Evolutionary conservation across 2,113 vertebrate genomes (phyloP).

Genomic region (Geococcyx californianus): DNA sequence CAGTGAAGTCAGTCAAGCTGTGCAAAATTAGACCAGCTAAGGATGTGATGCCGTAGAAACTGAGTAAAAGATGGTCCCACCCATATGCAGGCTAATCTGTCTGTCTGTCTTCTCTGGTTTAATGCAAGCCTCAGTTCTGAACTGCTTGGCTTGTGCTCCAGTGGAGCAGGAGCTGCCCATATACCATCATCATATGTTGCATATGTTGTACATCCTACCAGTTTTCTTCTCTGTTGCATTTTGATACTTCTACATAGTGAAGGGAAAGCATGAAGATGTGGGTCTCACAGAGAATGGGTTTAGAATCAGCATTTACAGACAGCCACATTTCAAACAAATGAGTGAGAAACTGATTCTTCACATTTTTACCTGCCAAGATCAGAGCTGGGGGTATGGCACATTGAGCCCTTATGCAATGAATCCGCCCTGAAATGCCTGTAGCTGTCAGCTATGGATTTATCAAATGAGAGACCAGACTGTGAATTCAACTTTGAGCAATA

Average conservation of each 20-base stretch:
- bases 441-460: not conserved
- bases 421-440: not conserved
- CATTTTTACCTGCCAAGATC: not conserved
- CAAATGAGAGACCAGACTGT: not conserved
- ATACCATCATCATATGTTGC: not conserved
- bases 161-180: not conserved
- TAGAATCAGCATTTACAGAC: not conserved
- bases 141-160: not conserved
- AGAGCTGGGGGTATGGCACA: not conserved
- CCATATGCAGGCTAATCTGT: not conserved
- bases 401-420: not conserved
- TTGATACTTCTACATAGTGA: not conserved
- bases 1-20: not conserved
- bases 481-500: not conserved
- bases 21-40: not conserved
- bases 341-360: not conserved
- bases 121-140: not conserved
- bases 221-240: not conserved
- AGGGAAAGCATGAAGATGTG: not conserved
- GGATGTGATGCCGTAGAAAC: not conserved
- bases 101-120: not conserved
- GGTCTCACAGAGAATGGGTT: not conserved
- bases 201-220: not conserved
- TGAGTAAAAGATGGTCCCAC: not conserved
- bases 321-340: not conserved